A percentile compares a stretch with the other conserved stretches of the same genome.
These are phyloP conservation scores for Lethrus apterus DNA, from an alignment of 1,140 invertebrate genomes.

Conservation along the genomic window DNA sequence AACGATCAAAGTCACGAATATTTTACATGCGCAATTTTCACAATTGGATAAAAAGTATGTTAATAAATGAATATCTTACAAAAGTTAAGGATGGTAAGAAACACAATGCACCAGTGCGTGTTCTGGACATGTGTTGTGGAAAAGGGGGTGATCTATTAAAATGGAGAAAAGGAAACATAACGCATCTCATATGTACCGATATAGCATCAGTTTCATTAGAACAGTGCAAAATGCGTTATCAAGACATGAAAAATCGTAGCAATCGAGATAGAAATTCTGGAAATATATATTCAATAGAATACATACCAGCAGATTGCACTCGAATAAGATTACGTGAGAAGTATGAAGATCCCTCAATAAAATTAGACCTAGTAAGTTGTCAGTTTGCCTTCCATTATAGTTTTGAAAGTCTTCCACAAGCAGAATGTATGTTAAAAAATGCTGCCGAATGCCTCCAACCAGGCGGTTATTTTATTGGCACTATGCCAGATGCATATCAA, in stretches of 20 bases:
- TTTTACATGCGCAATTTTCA: conserved; percentile 94
- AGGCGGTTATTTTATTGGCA: conserved; percentile 95
- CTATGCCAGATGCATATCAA: conserved; percentile 88
- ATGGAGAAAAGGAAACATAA: conserved; percentile 80
- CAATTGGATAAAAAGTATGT: conserved; percentile 96
- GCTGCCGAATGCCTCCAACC: conserved; percentile 78
- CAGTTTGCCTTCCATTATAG: conserved; percentile 98
- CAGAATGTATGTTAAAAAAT: conserved; percentile 88
- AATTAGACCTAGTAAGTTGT: conserved; percentile 88
- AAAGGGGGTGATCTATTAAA: conserved; percentile 97
- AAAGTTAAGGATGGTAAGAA: conserved; percentile 55
- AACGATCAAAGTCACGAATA: conserved; percentile 80
- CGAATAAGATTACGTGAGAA: conserved; percentile 67
- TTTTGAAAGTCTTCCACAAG: conserved; percentile 89
- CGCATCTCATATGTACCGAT: conserved; percentile 88
- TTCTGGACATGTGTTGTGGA: conserved; percentile 76
- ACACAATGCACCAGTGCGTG: conserved; percentile 51
- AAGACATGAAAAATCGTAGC: conserved; percentile 47
- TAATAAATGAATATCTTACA: conserved; percentile 70
- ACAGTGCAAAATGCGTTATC: conserved; percentile 69
- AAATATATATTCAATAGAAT: conserved; percentile 72
- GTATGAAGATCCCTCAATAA: conserved; percentile 64
- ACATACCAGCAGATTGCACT: conserved; percentile 86
- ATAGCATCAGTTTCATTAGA: conserved; percentile 88
- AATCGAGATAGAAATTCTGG: conserved; percentile 37